Conservation (phyloP, 2,797 vertebrate genomes). For the Myotis findleyi region DNA sequence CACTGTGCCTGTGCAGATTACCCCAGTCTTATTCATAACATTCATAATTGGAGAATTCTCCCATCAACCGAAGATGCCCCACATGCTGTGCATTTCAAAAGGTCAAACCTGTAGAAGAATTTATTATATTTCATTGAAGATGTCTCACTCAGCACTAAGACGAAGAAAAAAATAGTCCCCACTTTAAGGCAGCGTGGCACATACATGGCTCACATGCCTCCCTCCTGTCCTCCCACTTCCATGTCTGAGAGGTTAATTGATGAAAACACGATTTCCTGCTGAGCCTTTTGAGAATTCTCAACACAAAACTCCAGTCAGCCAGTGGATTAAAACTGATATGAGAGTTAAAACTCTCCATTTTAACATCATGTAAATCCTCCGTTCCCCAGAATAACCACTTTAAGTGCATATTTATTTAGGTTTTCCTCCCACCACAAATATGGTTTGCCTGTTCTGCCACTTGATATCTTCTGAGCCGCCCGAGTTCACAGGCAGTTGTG, state of each 20-base stretch:
- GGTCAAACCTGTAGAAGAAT: slow-evolving; percentile 55
- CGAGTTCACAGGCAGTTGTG: background rate
- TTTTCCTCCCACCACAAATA: background rate
- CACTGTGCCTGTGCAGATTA: slow-evolving; percentile 29
- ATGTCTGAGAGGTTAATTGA: background rate
- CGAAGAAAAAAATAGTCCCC: slow-evolving; percentile 18
- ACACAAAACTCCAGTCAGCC: background rate
- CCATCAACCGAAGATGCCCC: slow-evolving; percentile 22
- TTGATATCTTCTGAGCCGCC: background rate
- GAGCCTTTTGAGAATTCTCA: background rate
- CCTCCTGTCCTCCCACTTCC: background rate
- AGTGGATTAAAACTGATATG: background rate
- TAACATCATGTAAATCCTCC: background rate
- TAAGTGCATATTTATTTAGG: background rate
- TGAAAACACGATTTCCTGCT: background rate
- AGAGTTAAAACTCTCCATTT: background rate
- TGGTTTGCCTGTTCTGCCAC: background rate
- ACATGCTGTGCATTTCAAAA: slow-evolving; percentile 54
- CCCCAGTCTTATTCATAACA: background rate
- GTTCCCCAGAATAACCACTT: background rate
- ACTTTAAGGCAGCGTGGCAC: background rate
- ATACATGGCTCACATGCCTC: background rate
- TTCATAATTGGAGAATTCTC: slow-evolving; percentile 43
- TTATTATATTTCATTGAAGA: slow-evolving; percentile 53
- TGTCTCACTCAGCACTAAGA: background rate